These are phyloP conservation scores for Neoniphon sammara DNA, from an alignment of 2,797 vertebrate species.

Conservation along the genomic window DNA sequence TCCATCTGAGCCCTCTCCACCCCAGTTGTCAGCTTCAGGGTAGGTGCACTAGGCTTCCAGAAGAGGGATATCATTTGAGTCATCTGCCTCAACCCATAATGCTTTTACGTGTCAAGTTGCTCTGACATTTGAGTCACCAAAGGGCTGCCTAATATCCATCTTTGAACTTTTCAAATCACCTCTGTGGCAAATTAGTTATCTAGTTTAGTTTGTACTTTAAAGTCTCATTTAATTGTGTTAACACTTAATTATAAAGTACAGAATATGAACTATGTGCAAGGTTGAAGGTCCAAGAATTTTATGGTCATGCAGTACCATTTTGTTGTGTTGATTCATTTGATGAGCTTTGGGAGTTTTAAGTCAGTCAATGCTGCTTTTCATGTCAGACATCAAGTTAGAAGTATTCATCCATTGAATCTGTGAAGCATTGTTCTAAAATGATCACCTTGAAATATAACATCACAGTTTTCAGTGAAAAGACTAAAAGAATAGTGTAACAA, in stretches of 20 bases:
- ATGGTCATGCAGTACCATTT: constrained; percentile 52
- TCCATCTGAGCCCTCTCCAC: constrained; percentile 92
- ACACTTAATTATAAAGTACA: constrained; percentile 30
- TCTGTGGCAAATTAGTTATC: constrained; percentile 41
- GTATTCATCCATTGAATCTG: constrained; percentile 77
- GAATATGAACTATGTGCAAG: constrained; percentile 27
- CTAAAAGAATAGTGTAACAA: constrained; percentile 7
- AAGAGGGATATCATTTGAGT: constrained; percentile 71
- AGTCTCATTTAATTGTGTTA: constrained; percentile 25
- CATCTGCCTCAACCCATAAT: constrained; percentile 77
- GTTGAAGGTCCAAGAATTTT: constrained; percentile 36
- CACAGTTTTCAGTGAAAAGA: constrained; percentile 29
- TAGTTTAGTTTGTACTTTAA: constrained; percentile 34
- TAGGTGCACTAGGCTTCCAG: constrained; percentile 87
- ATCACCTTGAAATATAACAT: constrained; percentile 31
- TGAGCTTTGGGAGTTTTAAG: constrained; percentile 61
- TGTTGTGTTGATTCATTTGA: constrained; percentile 66
- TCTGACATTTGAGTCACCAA: constrained; percentile 62
- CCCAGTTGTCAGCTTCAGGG: constrained; percentile 96
- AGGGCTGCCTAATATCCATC: constrained; percentile 54
- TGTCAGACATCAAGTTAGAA: constrained; percentile 75
- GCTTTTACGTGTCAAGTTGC: constrained; percentile 75
- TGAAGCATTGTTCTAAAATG: constrained; percentile 79
- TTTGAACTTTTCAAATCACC: constrained; percentile 39
- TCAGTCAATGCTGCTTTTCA: constrained; percentile 78